Base-by-base conservation (phyloP, 2,797 vertebrate species). In the Peromyscus aztecus region DNA sequence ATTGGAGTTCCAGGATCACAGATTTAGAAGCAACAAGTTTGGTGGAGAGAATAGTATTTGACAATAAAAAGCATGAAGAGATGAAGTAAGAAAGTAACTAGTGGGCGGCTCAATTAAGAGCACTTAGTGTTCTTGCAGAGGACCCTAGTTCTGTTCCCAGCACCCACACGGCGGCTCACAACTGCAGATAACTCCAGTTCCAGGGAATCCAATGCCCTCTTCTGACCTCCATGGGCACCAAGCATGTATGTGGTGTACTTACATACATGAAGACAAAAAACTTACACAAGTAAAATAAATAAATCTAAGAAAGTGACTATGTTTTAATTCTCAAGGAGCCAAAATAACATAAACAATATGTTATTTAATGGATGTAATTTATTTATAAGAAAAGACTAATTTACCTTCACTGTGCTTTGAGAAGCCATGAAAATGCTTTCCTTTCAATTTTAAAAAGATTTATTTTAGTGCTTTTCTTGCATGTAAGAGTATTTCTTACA, bases 351-450 rank as follows among this genome's bases (percentile, higher is more conserved):
- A n/a, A 95, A 81, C 23, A 95, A 65, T 65, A 61, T 0, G 40
- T 49, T 80, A 61, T 4, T 1, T 71, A 83, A 89, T 52, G 29
- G 21, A 81, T 76, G 19, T 88, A 77, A 78, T 52, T 83, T 61
- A 78, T 52, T 83, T 61, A 88, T 21, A 90, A 81, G 7, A 89
- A 91, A 95, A 71, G n/a, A 17, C 49, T 90, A 71, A 73, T 71
- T 83, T 59, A 77, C 21, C 14, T 37, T 81, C n/a, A 61, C 1
- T 55, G 40, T 89, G 46, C 80, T 90, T 93, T 92, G 78, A 92
- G 80, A 88, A 75, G 90, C 24, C 59, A 95, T 8, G 4, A 24
- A 34, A 89, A 61, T 34, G 12, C 43, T 91, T 89, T 88, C 16
- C 8, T 63, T 40, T 14, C 61, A 31, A 67, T n/a, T 83, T 83